Percentiles rank a stretch among this genome's conserved stretches.
Conservation (phyloP, 2,113 vertebrate species). For the Catharus minimus region DNA sequence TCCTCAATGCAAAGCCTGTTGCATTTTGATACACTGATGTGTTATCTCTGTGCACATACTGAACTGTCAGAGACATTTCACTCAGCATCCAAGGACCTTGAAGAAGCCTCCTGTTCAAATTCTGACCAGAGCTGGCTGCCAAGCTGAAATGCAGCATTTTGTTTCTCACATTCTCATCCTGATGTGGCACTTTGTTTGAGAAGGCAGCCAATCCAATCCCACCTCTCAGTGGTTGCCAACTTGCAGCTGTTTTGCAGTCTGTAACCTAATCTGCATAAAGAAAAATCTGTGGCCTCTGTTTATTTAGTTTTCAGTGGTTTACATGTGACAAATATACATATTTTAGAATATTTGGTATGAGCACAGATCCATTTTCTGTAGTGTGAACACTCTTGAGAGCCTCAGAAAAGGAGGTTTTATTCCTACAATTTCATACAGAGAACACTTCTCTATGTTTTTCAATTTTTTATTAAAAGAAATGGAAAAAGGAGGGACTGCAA, state of each 20-base stretch:
- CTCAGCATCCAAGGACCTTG: background rate
- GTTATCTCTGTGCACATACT: background rate
- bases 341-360: background rate
- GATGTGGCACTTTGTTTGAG: background rate
- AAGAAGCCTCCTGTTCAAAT: background rate
- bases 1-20: background rate
- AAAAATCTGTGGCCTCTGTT: background rate
- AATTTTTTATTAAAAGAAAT: background rate
- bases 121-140: background rate
- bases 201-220: background rate
- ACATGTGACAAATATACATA: background rate
- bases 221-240: background rate
- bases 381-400: background rate
- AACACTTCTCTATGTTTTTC: background rate
- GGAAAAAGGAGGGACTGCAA: background rate
- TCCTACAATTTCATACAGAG: background rate
- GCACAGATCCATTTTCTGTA: background rate
- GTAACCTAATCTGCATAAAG: background rate
- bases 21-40: background rate
- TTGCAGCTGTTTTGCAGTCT: background rate
- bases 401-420: background rate
- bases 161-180: background rate
- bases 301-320: background rate
- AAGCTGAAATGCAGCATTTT: background rate
- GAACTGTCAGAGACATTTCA: background rate